Evolutionary conservation across 2,888 invertebrate species (phyloP).

Genomic region (Xiphydria camelus): DNA sequence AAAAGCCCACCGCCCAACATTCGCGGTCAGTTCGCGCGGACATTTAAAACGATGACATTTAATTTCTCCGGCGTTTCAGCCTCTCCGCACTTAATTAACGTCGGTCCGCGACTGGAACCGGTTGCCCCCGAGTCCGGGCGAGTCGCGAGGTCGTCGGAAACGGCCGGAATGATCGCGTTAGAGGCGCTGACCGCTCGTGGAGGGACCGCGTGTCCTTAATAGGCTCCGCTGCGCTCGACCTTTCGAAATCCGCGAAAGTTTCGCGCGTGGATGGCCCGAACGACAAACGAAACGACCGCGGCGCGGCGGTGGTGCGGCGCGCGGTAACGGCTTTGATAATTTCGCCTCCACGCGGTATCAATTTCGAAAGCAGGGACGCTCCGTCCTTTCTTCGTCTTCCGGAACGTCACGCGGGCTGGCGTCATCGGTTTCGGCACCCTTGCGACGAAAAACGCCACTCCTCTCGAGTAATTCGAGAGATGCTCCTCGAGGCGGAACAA

Average conservation of each 20-base stretch:
- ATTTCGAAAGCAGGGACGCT: too few species aligned
- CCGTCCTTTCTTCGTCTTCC: too few species aligned
- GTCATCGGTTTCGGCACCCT: too few species aligned
- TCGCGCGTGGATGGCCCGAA: neutral
- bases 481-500: too few species aligned
- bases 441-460: neutral
- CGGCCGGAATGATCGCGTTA: conserved; percentile 9
- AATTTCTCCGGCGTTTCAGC: conserved; percentile 7
- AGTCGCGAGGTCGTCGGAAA: conserved; percentile 6
- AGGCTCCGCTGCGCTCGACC: neutral
- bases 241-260: neutral
- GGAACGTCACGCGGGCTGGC: too few species aligned
- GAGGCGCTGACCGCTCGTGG: conserved; percentile 7
- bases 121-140: too few species aligned
- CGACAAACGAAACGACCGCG: neutral
- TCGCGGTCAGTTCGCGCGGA: conserved; percentile 2
- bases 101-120: conserved; percentile 10
- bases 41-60: conserved; percentile 15
- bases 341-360: too few species aligned
- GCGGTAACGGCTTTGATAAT: too few species aligned
- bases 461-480: too few species aligned
- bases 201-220: conserved; percentile 13
- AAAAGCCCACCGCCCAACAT: neutral
- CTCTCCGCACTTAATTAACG: conserved; percentile 15
- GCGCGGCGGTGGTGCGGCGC: too few species aligned